Evolutionary conservation across 2,113 vertebrate species (phyloP), one percentile per base, ranked within the genome.

Genomic region (Polypterus senegalus): DNA sequence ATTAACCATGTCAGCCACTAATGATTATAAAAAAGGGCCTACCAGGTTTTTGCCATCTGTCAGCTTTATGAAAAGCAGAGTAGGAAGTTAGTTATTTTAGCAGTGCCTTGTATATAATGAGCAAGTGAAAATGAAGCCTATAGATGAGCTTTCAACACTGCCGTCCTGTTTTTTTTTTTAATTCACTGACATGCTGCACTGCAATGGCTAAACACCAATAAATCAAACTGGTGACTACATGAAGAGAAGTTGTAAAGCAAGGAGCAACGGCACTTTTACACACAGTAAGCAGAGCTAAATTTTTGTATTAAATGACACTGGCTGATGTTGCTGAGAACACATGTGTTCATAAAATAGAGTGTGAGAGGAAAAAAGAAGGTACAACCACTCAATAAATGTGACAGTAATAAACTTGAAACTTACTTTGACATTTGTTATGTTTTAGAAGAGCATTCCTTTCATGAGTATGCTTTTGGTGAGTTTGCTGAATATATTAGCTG

Each of bases 41-140:
- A 77, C 77, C 78, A 79, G 80, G 74, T 79, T 83, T 75, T 65
- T 66, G 75, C 80, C 82, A 79, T 84, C 76, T 82, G 79, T 86
- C 84, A 83, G 74, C 78, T 87, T 83, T 81, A 84, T 81, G 82
- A 82, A 81, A 79, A 76, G 71, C 76, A 73, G 55, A 70, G 65
- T 74, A 81, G 80, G 78, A 83, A 85, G 83, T 79, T 79, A 73
- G 75, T 74, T 80, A 73, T 79, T 81, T 79, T 73, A 69, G 69
- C 74, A 79, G 73, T 80, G 75, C 75, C 69, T 68, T 54, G 66
- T 69, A 66, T 81, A 79, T 85, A 83, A 86, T 76, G 81, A 85
- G 80, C 76, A 73, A 77, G 73, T 77, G 78, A 79, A 82, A 82
- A 77, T 78, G 65, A 82, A 74, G 80, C 75, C 81, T 86, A 78